A percentile compares a stretch with the other conserved stretches of the same genome.
Conservation (phyloP, 2,888 invertebrate species). For the Limenitis camilla region DNA sequence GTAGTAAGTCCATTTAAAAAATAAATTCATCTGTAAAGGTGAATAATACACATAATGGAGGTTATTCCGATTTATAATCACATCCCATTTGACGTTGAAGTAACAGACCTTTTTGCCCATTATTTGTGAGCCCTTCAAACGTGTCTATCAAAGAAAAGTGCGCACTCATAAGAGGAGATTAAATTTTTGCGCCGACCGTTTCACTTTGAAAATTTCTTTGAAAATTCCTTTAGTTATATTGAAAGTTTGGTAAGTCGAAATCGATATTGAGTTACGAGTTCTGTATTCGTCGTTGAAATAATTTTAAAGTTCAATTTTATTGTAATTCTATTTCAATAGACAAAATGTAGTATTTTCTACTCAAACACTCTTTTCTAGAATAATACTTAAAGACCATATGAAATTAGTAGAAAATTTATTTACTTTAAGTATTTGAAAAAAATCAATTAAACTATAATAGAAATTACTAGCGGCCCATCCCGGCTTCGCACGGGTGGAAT, state of each 20-base stretch:
- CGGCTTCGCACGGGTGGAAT: too few species aligned
- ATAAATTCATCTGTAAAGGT: not conserved
- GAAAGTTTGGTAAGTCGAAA: not conserved
- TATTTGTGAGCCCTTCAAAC: not conserved
- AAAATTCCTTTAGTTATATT: not conserved
- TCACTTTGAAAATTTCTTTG: not conserved
- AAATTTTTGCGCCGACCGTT: constrained; percentile 5
- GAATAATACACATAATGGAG: not conserved
- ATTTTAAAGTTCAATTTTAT: too few species aligned
- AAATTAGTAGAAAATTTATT: too few species aligned
- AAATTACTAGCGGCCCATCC: too few species aligned
- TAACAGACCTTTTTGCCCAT: not conserved
- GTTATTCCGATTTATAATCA: not conserved
- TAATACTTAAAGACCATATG: too few species aligned
- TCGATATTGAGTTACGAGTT: too few species aligned
- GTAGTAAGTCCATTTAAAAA: not conserved
- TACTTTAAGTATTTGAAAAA: too few species aligned
- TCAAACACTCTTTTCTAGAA: too few species aligned
- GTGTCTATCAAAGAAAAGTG: constrained; percentile 9
- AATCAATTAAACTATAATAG: too few species aligned
- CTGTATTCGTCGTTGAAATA: too few species aligned
- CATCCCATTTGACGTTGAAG: not conserved
- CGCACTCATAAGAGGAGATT: constrained; percentile 9
- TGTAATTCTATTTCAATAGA: too few species aligned
- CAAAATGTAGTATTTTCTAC: too few species aligned